Evolutionary conservation across 1,140 invertebrate species (phyloP).

Genomic region (Sycophila sp.): DNA sequence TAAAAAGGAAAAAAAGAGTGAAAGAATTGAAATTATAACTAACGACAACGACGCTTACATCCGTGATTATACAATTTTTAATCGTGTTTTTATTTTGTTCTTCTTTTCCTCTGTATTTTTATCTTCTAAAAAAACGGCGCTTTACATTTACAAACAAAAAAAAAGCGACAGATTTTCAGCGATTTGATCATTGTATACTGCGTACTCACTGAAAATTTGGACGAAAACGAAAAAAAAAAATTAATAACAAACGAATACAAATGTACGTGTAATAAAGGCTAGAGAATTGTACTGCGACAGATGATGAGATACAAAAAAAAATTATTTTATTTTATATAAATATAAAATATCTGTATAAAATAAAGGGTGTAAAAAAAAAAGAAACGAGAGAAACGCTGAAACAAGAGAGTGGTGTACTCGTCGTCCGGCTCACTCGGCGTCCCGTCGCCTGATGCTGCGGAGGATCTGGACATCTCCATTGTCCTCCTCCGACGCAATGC

Average conservation of each 20-base stretch:
- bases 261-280: slow-evolving; percentile 36
- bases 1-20: neutral
- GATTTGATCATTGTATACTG: no score
- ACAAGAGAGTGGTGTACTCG: no score
- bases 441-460: neutral
- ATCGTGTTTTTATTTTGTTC: slow-evolving; percentile 19
- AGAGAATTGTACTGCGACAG: slow-evolving; percentile 32
- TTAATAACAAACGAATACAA: slow-evolving; percentile 26
- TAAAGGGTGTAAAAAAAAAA: neutral
- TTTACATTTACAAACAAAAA: no score
- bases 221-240: no score
- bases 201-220: no score
- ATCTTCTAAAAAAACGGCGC: no score
- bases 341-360: neutral
- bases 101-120: no score
- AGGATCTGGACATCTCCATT: neutral
- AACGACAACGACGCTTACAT: slow-evolving; percentile 35
- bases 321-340: slow-evolving; percentile 7
- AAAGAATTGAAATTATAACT: slow-evolving; percentile 23
- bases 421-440: neutral
- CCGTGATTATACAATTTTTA: slow-evolving; percentile 31
- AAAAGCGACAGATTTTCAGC: no score
- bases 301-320: neutral
- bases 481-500: neutral
- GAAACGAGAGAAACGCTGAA: neutral